Percentiles rank a stretch among this genome's conserved stretches.
Conservation (phyloP, 2,797 vertebrate species). For the Avahi laniger region DNA sequence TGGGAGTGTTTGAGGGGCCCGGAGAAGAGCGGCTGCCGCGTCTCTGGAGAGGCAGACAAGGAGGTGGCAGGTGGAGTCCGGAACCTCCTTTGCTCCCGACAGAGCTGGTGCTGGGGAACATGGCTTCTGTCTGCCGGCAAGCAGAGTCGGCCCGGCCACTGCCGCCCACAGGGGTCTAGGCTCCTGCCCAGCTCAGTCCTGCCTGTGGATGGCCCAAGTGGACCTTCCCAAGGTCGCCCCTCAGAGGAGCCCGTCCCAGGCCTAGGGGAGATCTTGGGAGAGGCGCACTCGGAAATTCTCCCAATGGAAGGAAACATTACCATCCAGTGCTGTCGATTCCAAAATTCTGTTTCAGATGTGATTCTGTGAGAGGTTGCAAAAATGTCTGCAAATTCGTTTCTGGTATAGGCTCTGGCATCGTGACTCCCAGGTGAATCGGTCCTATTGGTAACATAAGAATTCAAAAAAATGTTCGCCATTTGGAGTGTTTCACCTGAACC, state of each 20-base stretch:
- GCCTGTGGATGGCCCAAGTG: fast-evolving
- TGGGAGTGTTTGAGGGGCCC: too few relatives aligned
- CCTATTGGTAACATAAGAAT: neutral
- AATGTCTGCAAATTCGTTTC: neutral
- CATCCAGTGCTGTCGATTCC: too few relatives aligned
- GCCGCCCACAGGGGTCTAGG: too few relatives aligned
- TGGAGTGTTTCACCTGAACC: neutral
- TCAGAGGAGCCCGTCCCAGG: neutral
- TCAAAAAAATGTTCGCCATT: neutral
- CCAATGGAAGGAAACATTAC: too few relatives aligned
- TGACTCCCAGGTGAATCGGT: neutral
- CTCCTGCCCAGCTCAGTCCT: neutral
- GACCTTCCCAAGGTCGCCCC: neutral
- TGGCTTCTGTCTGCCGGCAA: neutral
- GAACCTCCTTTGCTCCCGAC: neutral
- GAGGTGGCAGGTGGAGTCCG: neutral
- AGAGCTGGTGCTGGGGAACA: neutral
- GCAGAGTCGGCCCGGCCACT: neutral
- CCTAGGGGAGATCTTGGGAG: neutral
- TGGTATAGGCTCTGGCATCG: fast-evolving
- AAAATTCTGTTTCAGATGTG: too few relatives aligned
- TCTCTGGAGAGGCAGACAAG: neutral
- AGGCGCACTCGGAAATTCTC: too few relatives aligned
- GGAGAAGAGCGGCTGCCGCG: too few relatives aligned
- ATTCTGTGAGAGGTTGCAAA: neutral